These are phyloP conservation scores for Scaptomyza hsui DNA, from an alignment of 1,140 invertebrate species.

Conservation along the genomic window DNA sequence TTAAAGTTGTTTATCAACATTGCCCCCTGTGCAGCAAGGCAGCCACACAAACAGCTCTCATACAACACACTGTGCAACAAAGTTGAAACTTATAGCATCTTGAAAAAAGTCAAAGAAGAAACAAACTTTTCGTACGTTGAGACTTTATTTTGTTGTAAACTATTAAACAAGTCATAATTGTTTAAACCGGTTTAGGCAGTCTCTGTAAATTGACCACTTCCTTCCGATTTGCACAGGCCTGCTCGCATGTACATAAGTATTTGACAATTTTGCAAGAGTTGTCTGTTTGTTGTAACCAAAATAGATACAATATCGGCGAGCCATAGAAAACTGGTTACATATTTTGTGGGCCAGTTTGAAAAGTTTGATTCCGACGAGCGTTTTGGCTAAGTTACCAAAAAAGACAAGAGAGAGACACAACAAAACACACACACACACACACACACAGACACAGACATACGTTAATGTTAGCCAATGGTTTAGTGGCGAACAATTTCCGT, in stretches of 20 bases:
- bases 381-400: conserved; percentile 23
- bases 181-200: conserved; percentile 25
- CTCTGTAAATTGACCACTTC: conserved; percentile 50
- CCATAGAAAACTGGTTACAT: conserved; percentile 51
- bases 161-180: conserved; percentile 5
- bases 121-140: too few relatives aligned
- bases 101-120: neutral
- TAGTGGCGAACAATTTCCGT: conserved; percentile 58
- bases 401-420: neutral
- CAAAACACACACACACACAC: neutral
- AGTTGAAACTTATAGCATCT: too few relatives aligned
- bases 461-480: conserved; percentile 31
- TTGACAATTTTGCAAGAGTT: conserved; percentile 37
- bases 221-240: conserved; percentile 64
- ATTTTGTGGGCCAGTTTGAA: conserved; percentile 46
- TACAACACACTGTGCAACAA: conserved; percentile 15
- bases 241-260: too few relatives aligned
- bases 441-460: conserved; percentile 5
- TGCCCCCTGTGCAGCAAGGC: neutral
- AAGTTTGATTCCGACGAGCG: conserved; percentile 46
- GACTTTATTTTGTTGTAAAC: neutral
- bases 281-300: conserved; percentile 21
- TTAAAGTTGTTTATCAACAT: conserved; percentile 54
- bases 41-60: neutral
- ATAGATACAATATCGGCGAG: conserved; percentile 20